These are phyloP conservation scores for Paguma larvata DNA, from an alignment of 2,797 vertebrate species.

Conservation along the genomic window DNA sequence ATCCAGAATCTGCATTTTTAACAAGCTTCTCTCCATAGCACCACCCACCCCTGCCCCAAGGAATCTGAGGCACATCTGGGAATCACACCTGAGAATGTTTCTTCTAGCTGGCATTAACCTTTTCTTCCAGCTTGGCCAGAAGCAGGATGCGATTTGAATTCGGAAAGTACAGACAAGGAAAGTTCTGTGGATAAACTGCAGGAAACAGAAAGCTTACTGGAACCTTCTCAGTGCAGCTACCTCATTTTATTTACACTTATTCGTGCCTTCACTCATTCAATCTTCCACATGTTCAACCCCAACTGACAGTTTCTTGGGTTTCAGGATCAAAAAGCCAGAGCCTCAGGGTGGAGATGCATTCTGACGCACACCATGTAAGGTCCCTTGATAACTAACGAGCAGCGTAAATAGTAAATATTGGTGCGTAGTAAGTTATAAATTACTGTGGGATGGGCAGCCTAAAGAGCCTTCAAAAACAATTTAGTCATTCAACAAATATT, in stretches of 20 bases:
- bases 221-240: not conserved
- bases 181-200: not conserved
- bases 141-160: not conserved
- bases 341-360: not conserved
- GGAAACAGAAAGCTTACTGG: not conserved
- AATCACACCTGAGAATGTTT: not conserved
- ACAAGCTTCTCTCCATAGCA: not conserved
- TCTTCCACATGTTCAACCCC: not conserved
- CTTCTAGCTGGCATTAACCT: not conserved
- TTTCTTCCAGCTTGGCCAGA: constrained; percentile 19
- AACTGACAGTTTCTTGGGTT: not conserved
- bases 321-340: not conserved
- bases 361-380: not conserved
- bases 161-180: not conserved
- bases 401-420: not conserved
- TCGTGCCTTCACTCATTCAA: not conserved
- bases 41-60: no score
- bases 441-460: not conserved
- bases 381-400: not conserved
- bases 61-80: not conserved
- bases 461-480: not conserved
- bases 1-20: not conserved
- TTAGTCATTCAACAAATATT: not conserved
- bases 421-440: not conserved
- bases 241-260: not conserved